Evolutionary conservation across 2,888 invertebrate species (phyloP).

Genomic region (Patella depressa): DNA sequence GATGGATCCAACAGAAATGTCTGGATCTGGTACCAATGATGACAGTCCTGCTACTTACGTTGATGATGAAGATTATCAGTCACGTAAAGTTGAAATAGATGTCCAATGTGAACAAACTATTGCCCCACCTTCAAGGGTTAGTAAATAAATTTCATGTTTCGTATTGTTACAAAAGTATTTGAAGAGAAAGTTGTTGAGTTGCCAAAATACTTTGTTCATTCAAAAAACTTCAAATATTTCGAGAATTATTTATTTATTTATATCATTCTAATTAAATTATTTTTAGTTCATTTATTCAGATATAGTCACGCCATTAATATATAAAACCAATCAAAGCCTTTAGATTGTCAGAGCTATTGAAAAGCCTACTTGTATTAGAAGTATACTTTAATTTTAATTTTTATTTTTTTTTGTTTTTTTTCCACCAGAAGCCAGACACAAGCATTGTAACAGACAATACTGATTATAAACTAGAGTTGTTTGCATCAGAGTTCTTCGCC

Average conservation of each 20-base stretch:
- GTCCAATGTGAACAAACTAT: slow-evolving; percentile 37
- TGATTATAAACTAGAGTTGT: slow-evolving; percentile 1
- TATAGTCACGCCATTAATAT: too few relatives aligned
- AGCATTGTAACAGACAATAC: background rate
- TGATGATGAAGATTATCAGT: slow-evolving; percentile 58
- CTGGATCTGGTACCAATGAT: slow-evolving; percentile 37
- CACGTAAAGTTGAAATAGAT: slow-evolving; percentile 36
- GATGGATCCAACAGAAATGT: slow-evolving; percentile 36
- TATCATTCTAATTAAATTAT: too few relatives aligned
- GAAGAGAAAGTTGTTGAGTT: too few relatives aligned
- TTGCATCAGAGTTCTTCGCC: background rate
- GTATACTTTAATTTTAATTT: too few relatives aligned
- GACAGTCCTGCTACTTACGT: slow-evolving; percentile 34
- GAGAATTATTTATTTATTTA: too few relatives aligned
- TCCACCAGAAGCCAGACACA: background rate
- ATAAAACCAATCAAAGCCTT: too few relatives aligned
- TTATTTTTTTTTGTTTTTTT: background rate
- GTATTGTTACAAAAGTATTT: too few relatives aligned
- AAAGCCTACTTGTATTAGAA: too few relatives aligned
- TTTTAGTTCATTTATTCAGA: too few relatives aligned
- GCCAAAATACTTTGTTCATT: too few relatives aligned
- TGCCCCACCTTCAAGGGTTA: background rate
- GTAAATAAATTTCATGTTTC: background rate
- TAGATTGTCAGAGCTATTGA: too few relatives aligned
- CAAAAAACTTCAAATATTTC: too few relatives aligned